These are phyloP conservation scores for Achroia grisella DNA, from an alignment of 1,140 invertebrate species.

Conservation along the genomic window DNA sequence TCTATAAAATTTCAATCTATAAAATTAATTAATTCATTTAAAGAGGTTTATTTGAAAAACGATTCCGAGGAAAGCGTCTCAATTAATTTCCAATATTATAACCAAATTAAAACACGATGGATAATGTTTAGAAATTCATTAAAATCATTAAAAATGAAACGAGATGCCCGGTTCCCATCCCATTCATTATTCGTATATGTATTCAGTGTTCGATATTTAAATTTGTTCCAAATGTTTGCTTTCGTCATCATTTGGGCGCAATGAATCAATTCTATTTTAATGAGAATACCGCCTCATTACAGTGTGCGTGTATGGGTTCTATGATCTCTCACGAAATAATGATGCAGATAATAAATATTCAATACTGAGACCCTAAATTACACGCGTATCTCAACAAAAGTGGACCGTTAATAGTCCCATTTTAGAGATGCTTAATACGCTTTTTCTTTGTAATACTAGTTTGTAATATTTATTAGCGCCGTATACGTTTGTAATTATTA, in stretches of 20 bases:
- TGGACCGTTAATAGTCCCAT: too few species aligned
- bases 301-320: too few species aligned
- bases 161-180: not conserved
- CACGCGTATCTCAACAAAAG: too few species aligned
- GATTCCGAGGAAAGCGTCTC: not conserved
- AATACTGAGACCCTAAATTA: too few species aligned
- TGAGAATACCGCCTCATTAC: too few species aligned
- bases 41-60: not conserved
- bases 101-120: not conserved
- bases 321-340: too few species aligned
- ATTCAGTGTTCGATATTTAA: not conserved
- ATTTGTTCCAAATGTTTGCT: not conserved
- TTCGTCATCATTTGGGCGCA: not conserved
- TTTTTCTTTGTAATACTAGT: too few species aligned
- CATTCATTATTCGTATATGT: not conserved
- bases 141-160: not conserved
- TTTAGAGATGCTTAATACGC: too few species aligned
- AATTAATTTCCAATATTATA: not conserved
- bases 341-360: too few species aligned
- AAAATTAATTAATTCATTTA: not conserved
- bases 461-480: too few species aligned
- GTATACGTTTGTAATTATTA: too few species aligned
- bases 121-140: not conserved
- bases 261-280: not conserved
- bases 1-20: not conserved